These are phyloP conservation scores for Lates japonicus DNA, from an alignment of 2,797 vertebrate genomes.

Conservation along the genomic window DNA sequence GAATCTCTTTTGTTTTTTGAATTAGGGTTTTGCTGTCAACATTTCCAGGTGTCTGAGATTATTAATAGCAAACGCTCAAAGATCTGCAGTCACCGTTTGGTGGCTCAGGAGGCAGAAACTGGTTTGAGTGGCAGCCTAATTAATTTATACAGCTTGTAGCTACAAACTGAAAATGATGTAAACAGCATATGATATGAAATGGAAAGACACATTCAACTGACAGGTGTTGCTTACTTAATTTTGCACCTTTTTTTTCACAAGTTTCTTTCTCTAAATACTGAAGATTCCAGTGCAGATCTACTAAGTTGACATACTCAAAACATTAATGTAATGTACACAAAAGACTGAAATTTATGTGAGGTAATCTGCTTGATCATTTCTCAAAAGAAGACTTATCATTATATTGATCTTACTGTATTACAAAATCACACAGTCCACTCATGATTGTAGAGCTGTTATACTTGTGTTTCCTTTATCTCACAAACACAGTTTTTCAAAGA, in stretches of 20 bases:
- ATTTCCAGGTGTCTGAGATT: not conserved
- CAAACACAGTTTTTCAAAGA: not conserved
- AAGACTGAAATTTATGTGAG: not conserved
- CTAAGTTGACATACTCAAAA: not conserved
- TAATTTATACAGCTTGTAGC: not conserved
- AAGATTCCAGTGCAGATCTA: not conserved
- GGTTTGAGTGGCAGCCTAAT: not conserved
- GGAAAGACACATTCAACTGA: slow-evolving; percentile 1
- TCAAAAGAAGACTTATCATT: not conserved
- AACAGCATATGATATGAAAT: not conserved
- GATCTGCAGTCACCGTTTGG: not conserved
- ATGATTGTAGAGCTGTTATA: not conserved
- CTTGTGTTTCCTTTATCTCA: not conserved
- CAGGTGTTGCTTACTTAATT: not conserved
- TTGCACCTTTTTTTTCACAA: not conserved
- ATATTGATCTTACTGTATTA: not conserved
- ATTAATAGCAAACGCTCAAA: not conserved
- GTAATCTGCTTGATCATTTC: not conserved
- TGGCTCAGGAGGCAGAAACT: not conserved
- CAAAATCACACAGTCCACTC: not conserved
- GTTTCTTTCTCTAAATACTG: not conserved
- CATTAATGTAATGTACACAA: not conserved
- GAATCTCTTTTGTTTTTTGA: not conserved
- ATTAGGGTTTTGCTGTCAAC: not conserved
- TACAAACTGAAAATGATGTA: not conserved